Base-by-base conservation (phyloP, 2,888 invertebrate species). In the Hirtodrosophila duncani region DNA sequence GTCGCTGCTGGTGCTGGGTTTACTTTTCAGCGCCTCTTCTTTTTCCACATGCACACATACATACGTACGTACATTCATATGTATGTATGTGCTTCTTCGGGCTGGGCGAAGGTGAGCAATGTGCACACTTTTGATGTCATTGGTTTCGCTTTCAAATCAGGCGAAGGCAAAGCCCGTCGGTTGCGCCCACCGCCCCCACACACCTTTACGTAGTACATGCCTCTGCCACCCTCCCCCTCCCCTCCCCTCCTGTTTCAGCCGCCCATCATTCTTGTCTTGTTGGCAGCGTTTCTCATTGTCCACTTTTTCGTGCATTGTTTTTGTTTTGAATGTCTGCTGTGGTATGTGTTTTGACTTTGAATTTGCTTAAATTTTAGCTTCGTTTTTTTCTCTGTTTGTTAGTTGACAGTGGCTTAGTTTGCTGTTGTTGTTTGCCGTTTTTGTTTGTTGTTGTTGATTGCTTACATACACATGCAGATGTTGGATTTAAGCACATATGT, bases 271-370 rank as follows among this genome's bases (percentile, higher is more conserved):
- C 18, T 43, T 39, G 31, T 34, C 17, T 34, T 23, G 59, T 60
- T 65, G 65, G 66, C 45, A 52, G 38, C 31, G 9, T 51, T 50
- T 65, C 61, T 31, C 50, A 37, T 33, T 43, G 39, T 24, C 34
- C 31, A 21, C 39, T 27, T 45, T 44, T 10, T 26, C 26, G 9
- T 10, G n/a, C 26, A 4, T 26, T 26, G 26, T 9, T n/a, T 24
- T 4, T n/a, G 3, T 3, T 9, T 50, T 59, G 29, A n/a, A n/a
- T n/a, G 16, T 45, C 16, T 48, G 21, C 16, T 34, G 31, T 41
- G 10, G 27, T 36, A 39, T 13, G 36, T 44, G 55, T 46, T 70
- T 31, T 79, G 80, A 67, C 71, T 72, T 72, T 72, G 75, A 70
- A 64, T 79, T 58, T 53, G 60, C 52, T 79, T 38, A 33, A 51